Evolutionary conservation across 2,113 vertebrate species (phyloP).

Genomic region (Syrrhaptes paradoxus): DNA sequence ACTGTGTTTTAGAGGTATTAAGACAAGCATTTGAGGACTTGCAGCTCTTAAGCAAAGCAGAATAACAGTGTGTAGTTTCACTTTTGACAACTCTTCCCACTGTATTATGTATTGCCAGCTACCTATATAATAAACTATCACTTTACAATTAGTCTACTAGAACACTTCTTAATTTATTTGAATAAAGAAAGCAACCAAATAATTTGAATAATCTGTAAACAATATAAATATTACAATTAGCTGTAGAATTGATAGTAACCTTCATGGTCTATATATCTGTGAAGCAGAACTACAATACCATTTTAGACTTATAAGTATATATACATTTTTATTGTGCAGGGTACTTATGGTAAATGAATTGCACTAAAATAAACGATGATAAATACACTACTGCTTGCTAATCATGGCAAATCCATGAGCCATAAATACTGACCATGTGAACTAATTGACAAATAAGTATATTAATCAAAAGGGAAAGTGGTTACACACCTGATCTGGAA

Average conservation of each 20-base stretch:
- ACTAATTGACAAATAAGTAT: neutral
- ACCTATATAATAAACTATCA: neutral
- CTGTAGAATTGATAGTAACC: neutral
- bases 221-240: neutral
- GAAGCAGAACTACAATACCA: neutral
- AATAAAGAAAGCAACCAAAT: neutral
- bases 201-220: neutral
- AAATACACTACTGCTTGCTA: neutral
- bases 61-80: neutral
- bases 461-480: neutral
- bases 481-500: neutral
- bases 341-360: neutral
- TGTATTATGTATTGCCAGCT: neutral
- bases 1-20: neutral
- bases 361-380: neutral
- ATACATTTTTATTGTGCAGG: neutral
- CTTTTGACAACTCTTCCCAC: neutral
- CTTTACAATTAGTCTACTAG: neutral
- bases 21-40: neutral
- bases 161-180: neutral
- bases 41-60: neutral
- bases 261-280: neutral
- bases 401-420: neutral
- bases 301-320: neutral
- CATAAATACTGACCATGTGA: neutral